Evolutionary conservation across 2,113 vertebrate species (phyloP).

Genomic region (Etheostoma spectabile): DNA sequence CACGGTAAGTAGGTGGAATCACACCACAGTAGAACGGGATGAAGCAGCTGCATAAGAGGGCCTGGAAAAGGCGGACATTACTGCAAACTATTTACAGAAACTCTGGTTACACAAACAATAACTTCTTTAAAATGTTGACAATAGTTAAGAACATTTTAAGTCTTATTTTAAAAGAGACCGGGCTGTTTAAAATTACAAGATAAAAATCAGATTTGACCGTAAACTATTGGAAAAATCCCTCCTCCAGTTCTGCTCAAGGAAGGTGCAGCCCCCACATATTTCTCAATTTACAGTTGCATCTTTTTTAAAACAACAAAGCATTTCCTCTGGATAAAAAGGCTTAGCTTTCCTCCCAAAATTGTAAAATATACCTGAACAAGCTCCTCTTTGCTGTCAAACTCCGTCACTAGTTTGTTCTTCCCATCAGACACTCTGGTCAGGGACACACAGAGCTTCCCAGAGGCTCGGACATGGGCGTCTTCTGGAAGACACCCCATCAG

Average conservation of each 20-base stretch:
- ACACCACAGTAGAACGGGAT: conserved; percentile 90
- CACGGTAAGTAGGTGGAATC: conserved; percentile 91
- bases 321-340: neutral
- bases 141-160: neutral
- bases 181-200: neutral
- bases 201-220: neutral
- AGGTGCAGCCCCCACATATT: neutral
- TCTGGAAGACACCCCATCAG: conserved; percentile 84
- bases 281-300: neutral
- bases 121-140: neutral
- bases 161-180: neutral
- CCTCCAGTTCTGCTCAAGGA: neutral
- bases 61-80: conserved; percentile 75
- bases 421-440: conserved; percentile 91
- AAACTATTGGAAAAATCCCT: neutral
- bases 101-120: neutral
- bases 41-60: conserved; percentile 90
- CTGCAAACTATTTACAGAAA: neutral
- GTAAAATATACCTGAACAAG: conserved; percentile 84
- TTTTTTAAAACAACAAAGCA: neutral
- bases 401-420: conserved; percentile 88
- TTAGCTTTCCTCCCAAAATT: neutral
- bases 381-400: conserved; percentile 92
- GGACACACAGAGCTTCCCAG: conserved; percentile 87
- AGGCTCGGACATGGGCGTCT: conserved; percentile 84